Percentiles rank a stretch among this genome's conserved stretches.
phyloP scores from a whole-genome alignment of 1,140 invertebrate genomes.

The Neodiprion lecontei region DNA sequence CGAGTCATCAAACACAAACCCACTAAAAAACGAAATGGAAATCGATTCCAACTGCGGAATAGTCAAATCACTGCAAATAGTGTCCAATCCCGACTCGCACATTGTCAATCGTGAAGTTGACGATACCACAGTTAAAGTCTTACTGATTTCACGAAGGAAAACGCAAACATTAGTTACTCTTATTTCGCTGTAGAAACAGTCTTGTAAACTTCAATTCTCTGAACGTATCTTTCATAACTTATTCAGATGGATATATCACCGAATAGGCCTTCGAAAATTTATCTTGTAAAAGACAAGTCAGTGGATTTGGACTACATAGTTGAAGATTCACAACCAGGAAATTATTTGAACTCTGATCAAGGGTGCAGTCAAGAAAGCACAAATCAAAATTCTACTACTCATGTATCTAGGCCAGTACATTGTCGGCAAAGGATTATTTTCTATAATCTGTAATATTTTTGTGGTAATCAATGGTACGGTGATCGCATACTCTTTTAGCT shows the following conservation, averaged over 20 bases:
- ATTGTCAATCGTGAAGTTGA: conserved; percentile 57
- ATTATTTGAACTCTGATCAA: background rate
- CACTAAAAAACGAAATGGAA: no score
- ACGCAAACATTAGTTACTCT: conserved; percentile 81
- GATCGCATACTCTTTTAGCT: conserved; percentile 4
- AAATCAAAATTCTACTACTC: conserved; percentile 32
- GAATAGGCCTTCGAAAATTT: conserved; percentile 69
- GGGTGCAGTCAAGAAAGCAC: conserved; percentile 17
- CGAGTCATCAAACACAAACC: no score
- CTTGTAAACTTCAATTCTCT: no score
- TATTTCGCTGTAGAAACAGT: background rate
- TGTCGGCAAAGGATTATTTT: background rate
- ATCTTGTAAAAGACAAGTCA: conserved; percentile 72
- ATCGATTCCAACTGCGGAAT: no score
- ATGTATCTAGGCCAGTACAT: conserved; percentile 33
- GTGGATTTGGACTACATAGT: conserved; percentile 80
- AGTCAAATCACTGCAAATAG: no score
- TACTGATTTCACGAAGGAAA: conserved; percentile 73
- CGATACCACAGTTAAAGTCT: conserved; percentile 74
- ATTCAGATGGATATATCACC: conserved; percentile 70
- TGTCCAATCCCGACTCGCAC: conserved; percentile 40
- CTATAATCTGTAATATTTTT: conserved; percentile 11
- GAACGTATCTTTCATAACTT: background rate
- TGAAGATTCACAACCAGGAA: conserved; percentile 63
- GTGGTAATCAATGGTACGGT: background rate